Evolutionary conservation across 1,140 invertebrate genomes (phyloP).

Genomic region (Archivesica marissinica): DNA sequence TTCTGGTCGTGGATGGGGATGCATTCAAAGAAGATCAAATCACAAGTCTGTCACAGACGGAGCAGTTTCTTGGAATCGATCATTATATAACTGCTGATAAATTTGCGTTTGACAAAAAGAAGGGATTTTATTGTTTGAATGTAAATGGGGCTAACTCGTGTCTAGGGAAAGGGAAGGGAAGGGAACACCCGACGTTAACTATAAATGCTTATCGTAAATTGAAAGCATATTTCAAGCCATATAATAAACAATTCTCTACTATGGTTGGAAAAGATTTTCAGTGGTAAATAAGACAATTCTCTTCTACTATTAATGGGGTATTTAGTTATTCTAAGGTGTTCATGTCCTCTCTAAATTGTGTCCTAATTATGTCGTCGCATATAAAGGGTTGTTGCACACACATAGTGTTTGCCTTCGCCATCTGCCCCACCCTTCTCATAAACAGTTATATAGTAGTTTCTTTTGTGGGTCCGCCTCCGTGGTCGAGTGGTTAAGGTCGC

Average conservation of each 20-base stretch:
- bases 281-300: too few relatives aligned
- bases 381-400: too few relatives aligned
- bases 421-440: too few relatives aligned
- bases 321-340: too few relatives aligned
- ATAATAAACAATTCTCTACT: conserved; percentile 3
- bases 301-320: too few relatives aligned
- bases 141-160: background rate
- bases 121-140: conserved; percentile 44
- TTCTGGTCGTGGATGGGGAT: conserved; percentile 21
- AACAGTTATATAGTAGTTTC: too few relatives aligned
- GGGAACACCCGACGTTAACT: background rate
- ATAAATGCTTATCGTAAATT: background rate
- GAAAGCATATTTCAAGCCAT: conserved; percentile 1
- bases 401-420: too few relatives aligned
- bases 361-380: too few relatives aligned
- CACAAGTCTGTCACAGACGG: background rate
- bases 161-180: background rate
- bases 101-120: conserved; percentile 22
- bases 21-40: conserved; percentile 19
- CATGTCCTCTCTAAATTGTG: too few relatives aligned
- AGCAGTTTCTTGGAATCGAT: conserved; percentile 1
- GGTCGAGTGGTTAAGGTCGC: too few relatives aligned
- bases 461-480: too few relatives aligned
- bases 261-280: background rate
- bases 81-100: conserved; percentile 23